Base-by-base conservation (phyloP, 2,113 vertebrate genomes). In the Phalacrocorax brasilianus region DNA sequence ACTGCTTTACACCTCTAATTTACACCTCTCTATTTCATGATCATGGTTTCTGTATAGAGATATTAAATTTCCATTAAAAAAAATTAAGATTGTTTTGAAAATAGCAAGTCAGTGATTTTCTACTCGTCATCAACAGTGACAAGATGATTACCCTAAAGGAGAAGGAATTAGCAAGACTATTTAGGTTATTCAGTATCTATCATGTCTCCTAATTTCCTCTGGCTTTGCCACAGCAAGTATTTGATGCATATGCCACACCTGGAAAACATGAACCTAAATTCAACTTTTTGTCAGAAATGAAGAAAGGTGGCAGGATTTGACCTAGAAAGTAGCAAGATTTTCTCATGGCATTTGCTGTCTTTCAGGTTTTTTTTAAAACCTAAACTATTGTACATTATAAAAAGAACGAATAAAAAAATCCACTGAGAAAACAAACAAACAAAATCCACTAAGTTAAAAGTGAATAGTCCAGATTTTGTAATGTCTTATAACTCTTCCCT, bases 1-100 rank as follows among this genome's bases (percentile, higher is more conserved):
- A 40, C 28, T 0, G 0, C 59, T 90, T 88, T 59, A 32, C 3
- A 55, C 10, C 24, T 62, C 27, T n/a, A 14, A 33, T 42, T 38
- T 38, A 53, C 19, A 80, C 63, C 33, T 73, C 58, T 56, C 55
- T 75, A 1, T 26, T 72, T 76, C 55, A 61, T 50, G 19, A 32
- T 28, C 1, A 1, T n/a, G 21, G 28, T 47, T 84, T 75, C 44
- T 68, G 12, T 32, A 45, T 6, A 44, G 17, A 66, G 24, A 52
- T 38, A 30, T 2, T 66, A 53, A 3, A 4, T 33, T 81, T 61
- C 33, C 35, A 20, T 52, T 10, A 27, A 53, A 86, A 84, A 47
- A 3, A 92, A 75, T 33, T 20, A 50, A 38, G 15, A 32, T 4
- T 49, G 87, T 24, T 33, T 24, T 44, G 6, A 38, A 89, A 74